Evolutionary conservation across 1,140 invertebrate genomes (phyloP), one percentile per base, ranked within the genome.

Genomic region (Sitobion miscanthi): DNA sequence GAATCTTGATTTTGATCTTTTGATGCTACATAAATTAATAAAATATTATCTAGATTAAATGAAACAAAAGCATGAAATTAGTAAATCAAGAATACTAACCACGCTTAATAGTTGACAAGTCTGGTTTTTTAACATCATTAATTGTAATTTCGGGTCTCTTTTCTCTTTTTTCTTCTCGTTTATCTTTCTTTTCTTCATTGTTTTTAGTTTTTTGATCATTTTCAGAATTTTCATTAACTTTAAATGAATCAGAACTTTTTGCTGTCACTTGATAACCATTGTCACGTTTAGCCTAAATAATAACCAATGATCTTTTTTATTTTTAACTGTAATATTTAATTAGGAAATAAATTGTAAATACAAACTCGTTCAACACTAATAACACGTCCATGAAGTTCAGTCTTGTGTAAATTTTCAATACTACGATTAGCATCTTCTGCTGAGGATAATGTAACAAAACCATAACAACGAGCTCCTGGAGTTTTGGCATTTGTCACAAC

Each of bases 401-500:
- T 99, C 93, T 97, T 96, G 95, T 99, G 98, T 23, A 99, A 95
- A 95, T 98, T 96, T 94, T 98, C 97, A 94, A 99, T 99, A 95
- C 98, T 99, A 94, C 98, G 97, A 38, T 97, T 96, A 14, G 98
- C 98, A 95, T 99, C 98, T 94, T 98, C 97, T 69, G 97, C 96
- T 42, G 97, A 97, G 2, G 97, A 97, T 98, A 99, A 99, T 0
- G 98, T 99, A 7, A 99, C 98, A 95, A 99, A 99, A 54, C 98
- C 99, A 95, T 99, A 99, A 95, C 98, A 99, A 91, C 98, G 96
- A 38, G 98, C 97, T 42, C 98, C 98, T 5, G 98, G 98, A 49
- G 97, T 98, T 92, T 97, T 96, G 2, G 98, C 98, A 95, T 99
- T 99, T 3, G 98, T 99, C 0, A 99, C 98, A n/a, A 99, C 97